Percentiles rank a stretch among this genome's conserved stretches.
These are phyloP conservation scores for Cataglyphis livida DNA, from an alignment of 2,888 invertebrate species.

Conservation along the genomic window DNA sequence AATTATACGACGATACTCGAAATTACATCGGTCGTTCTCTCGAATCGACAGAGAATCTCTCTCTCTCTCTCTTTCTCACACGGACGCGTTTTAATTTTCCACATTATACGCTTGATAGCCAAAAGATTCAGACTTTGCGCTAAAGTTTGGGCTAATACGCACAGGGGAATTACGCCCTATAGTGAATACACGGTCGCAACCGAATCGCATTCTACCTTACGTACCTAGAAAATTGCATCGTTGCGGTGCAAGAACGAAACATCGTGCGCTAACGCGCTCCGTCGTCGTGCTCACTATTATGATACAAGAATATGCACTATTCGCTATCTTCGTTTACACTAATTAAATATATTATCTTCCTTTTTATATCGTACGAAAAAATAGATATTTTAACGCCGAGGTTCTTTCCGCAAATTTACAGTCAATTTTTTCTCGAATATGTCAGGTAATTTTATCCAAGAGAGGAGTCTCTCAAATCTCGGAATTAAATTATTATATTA, in stretches of 20 bases:
- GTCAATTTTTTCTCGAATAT: neutral
- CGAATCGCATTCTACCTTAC: constrained; percentile 41
- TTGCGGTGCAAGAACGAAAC: constrained; percentile 47
- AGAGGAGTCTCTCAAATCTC: neutral
- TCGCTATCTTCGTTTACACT: constrained; percentile 24
- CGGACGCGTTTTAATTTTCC: constrained; percentile 34
- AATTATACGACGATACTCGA: neutral
- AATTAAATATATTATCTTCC: constrained; percentile 44
- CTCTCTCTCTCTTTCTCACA: too few species aligned
- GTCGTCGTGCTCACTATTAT: constrained; percentile 15
- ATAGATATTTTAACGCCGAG: constrained; percentile 28
- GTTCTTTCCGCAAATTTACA: neutral
- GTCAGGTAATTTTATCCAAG: neutral
- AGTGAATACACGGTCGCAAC: constrained; percentile 29
- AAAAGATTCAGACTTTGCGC: constrained; percentile 39
- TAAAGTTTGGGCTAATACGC: constrained; percentile 31
- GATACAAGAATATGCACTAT: constrained; percentile 46
- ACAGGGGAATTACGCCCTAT: constrained; percentile 38
- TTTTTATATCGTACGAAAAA: neutral
- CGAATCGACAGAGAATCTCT: neutral
- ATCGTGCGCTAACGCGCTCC: constrained; percentile 38
- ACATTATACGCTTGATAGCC: constrained; percentile 35
- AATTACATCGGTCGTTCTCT: constrained; percentile 5
- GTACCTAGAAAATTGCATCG: constrained; percentile 54
- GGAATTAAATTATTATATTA: neutral